Evolutionary conservation across 1,140 invertebrate genomes (phyloP), one percentile per base, ranked within the genome.

Genomic region (Rhyacophila brunnea): DNA sequence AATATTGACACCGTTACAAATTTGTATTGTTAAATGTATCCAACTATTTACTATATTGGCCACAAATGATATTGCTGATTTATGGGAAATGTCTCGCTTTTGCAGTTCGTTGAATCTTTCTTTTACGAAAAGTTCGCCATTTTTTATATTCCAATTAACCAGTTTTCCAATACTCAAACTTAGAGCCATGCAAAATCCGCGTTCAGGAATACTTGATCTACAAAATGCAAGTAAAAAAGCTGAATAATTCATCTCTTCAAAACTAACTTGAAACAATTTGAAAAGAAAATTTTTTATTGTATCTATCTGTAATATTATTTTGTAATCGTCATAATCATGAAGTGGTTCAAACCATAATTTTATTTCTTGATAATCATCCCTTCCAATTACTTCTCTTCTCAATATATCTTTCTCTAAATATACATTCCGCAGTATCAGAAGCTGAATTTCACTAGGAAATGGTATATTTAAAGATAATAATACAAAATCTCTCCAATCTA

Each of bases 401-500:
- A 18, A 11, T n/a, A 13, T 40, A 23, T 56, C 53, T 46, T 23
- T 46, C 18, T 38, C 35, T 14, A 56, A 15, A 38, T 46, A 56
- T 23, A n/a, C 10, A 18, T 35, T 56, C 15, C 53, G 18, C 19
- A 56, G 18, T 9, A 7, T 14, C 20, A 56, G 28, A 20, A 56
- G 43, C 13, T 56, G 7, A 32, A 9, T 15, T 38, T 56, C 42
- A 19, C 47, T 34, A 13, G 53, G 53, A 15, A 47, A 47, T 9
- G 9, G 11, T 18, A 56, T 47, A 40, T 47, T 44, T n/a, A 56
- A n/a, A 15, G 32, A 47, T n/a, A 47, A 38, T 20, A 56, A 36
- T 6, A 56, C 11, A 47, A 56, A 56, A 47, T 56, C 44, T 38
- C 53, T 47, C 53, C 53, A 56, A 47, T 56, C 53, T 9, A 56